A percentile compares a stretch with the other conserved stretches of the same genome.
Evolutionary conservation across 2,888 invertebrate genomes (phyloP).

Genomic region (Cephalotes varians): DNA sequence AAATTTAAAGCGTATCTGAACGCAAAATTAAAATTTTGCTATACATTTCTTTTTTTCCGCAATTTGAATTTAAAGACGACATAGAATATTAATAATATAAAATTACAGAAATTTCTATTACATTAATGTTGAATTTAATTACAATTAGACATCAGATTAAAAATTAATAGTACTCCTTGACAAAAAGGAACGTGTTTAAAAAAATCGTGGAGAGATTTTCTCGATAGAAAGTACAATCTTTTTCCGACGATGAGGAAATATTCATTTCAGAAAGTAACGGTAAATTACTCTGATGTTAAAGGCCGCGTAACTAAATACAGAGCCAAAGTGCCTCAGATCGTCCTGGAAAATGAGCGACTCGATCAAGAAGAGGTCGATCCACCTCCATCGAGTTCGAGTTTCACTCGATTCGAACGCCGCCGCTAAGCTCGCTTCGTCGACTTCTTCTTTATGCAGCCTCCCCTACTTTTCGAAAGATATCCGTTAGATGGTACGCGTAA

Average conservation of each 20-base stretch:
- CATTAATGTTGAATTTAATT: neutral
- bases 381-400: constrained; percentile 69
- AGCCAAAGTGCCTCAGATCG: constrained; percentile 59
- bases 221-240: neutral
- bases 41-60: neutral
- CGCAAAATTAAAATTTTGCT: neutral
- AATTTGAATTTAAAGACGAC: neutral
- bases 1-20: neutral
- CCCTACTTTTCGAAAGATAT: constrained; percentile 65
- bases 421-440: constrained; percentile 61
- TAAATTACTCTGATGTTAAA: constrained; percentile 64
- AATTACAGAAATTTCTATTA: constrained; percentile 54
- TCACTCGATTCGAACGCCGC: constrained; percentile 64
- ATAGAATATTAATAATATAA: neutral
- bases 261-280: constrained; percentile 66
- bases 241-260: constrained; percentile 46
- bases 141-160: neutral
- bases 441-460: constrained; percentile 63
- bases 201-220: neutral
- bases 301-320: constrained; percentile 71
- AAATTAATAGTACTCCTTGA: neutral
- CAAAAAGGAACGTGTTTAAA: neutral
- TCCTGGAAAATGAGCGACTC: constrained; percentile 69
- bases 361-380: constrained; percentile 60
- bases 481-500: constrained; percentile 60